Evolutionary conservation across 2,113 vertebrate genomes (phyloP).

Genomic region (Xiphophorus hellerii): DNA sequence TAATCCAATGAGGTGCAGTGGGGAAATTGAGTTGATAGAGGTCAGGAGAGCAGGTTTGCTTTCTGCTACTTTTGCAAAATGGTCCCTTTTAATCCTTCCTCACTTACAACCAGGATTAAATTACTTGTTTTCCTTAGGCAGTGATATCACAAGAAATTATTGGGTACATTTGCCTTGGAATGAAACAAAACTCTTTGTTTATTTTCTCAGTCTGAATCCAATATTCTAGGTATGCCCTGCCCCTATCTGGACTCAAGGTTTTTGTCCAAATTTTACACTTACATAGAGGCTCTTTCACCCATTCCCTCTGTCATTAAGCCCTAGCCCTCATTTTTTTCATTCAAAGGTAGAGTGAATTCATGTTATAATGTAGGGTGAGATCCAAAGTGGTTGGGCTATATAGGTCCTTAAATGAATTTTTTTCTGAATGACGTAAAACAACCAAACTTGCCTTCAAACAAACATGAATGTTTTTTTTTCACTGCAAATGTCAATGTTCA

Average conservation of each 20-base stretch:
- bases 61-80: constrained; percentile 75
- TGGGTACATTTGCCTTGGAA: constrained; percentile 58
- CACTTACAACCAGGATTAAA: constrained; percentile 79
- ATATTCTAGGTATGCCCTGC: background rate
- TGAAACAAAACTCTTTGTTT: constrained; percentile 49
- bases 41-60: constrained; percentile 63
- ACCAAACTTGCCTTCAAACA: background rate
- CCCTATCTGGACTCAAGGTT: background rate
- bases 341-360: background rate
- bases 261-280: background rate
- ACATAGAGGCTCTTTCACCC: background rate
- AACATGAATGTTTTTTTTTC: too few species aligned
- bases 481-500: background rate
- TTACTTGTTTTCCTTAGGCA: constrained; percentile 76
- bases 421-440: background rate
- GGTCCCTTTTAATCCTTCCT: constrained; percentile 74
- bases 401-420: background rate
- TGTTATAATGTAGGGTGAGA: background rate
- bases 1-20: constrained; percentile 32
- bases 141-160: constrained; percentile 72
- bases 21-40: constrained; percentile 36
- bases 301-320: background rate
- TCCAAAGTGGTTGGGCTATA: background rate
- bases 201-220: background rate
- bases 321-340: background rate